phyloP scores from a whole-genome alignment of 2,888 invertebrate species.

The Ephialtes manifestator region DNA sequence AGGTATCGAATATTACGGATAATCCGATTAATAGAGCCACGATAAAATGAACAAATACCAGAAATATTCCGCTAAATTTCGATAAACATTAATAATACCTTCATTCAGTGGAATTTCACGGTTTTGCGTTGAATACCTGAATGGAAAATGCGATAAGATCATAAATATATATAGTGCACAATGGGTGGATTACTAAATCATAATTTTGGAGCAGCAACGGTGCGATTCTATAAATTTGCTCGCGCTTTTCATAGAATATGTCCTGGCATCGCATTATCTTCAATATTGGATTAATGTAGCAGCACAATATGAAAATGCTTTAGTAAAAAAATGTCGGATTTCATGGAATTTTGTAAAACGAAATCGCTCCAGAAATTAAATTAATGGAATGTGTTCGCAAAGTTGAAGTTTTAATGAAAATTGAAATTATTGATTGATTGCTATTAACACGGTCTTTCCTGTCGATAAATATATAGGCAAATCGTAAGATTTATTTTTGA shows the following conservation, averaged over 20 bases:
- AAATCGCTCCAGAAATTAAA: too few relatives aligned
- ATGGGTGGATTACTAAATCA: not conserved
- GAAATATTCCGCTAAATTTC: slow-evolving; percentile 10
- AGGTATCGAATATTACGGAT: not conserved
- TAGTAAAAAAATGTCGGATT: too few relatives aligned
- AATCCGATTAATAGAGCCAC: not conserved
- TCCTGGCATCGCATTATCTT: not conserved
- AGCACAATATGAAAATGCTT: not conserved
- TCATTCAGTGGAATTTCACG: not conserved
- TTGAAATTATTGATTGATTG: too few relatives aligned
- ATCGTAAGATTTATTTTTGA: too few relatives aligned
- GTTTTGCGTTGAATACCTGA: not conserved
- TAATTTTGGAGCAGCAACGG: not conserved
- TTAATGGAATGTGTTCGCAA: too few relatives aligned
- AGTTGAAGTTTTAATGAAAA: too few relatives aligned
- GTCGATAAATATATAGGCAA: too few relatives aligned
- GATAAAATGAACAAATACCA: slow-evolving; percentile 3
- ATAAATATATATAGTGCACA: slow-evolving; percentile 8
- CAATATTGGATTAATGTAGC: not conserved
- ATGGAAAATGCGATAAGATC: not conserved
- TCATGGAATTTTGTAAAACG: too few relatives aligned
- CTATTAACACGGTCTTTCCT: too few relatives aligned
- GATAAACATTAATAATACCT: not conserved
- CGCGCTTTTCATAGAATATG: not conserved
- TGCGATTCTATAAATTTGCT: not conserved